Base-by-base conservation (phyloP, 2,888 invertebrate genomes). In the Drosophila merina region DNA sequence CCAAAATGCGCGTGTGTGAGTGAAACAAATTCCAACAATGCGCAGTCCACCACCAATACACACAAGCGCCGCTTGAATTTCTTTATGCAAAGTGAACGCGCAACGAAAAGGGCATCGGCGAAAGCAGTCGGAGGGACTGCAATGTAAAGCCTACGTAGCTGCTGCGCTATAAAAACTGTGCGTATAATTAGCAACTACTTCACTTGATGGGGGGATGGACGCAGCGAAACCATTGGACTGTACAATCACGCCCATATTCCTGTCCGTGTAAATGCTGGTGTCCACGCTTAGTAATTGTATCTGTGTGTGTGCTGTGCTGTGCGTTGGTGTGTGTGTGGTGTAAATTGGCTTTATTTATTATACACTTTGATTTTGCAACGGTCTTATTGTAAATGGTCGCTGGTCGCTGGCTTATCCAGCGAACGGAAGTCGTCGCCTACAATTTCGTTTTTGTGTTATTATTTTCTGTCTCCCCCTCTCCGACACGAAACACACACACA, bases 391-490 rank as follows among this genome's bases (percentile, higher is more conserved):
- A 68, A 75, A 69, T 68, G 70, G 20, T 20, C 20, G 20, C 20
- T 20, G 20, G 20, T 20, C 20, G 20, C 20, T 20, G 20, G 81
- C 81, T 82, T 82, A 82, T 82, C 82, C 64, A 79, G 63, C 73
- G 69, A 80, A 75, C 76, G 85, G 88, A 86, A 85, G 82, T 85
- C 79, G 82, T 86, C 86, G 77, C 84, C 86, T 84, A 79, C 87
- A 86, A 84, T 77, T 82, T 85, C 76, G 76, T 82, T 81, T 81
- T 83, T 44, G 59, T 44, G 63, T 77, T 68, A 62, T 72, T 78
- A 67, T 74, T 62, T 78, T 74, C 56, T 71, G 64, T 60, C 66
- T 74, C 57, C 75, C 78, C 73, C 75, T 36, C 36, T 36, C 36
- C n/a, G 36, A 12, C 36, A 20, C 20, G n/a, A 40, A 7, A 56